A percentile compares a stretch with the other conserved stretches of the same genome.
Conservation (phyloP, 2,888 invertebrate genomes). For the Temnothorax unifasciatus region DNA sequence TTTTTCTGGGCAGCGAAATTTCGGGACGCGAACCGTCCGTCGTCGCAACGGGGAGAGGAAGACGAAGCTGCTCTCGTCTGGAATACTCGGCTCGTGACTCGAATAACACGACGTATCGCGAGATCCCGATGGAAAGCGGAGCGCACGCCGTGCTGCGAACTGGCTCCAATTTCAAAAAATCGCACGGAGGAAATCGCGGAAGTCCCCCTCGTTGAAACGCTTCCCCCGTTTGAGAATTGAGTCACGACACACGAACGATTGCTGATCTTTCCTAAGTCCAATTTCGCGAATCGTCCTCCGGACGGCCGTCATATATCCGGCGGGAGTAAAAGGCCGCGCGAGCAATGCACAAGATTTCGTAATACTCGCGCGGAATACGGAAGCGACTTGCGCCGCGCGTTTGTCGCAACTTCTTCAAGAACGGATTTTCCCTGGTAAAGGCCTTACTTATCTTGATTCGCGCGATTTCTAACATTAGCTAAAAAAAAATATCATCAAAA, state of each 20-base stretch:
- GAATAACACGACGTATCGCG: conserved; percentile 58
- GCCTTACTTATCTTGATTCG: neutral
- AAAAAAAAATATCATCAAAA: neutral
- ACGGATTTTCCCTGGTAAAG: neutral
- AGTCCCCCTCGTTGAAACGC: neutral
- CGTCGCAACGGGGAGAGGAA: conserved; percentile 16
- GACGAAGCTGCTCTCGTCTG: conserved; percentile 24
- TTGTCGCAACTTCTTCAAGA: neutral
- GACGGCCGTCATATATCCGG: neutral
- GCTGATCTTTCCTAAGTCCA: conserved; percentile 55
- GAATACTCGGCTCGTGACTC: conserved; percentile 66
- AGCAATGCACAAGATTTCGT: conserved; percentile 67
- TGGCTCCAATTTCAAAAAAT: conserved; percentile 69
- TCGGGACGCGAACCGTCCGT: conserved; percentile 54
- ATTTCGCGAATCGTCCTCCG: conserved; percentile 49
- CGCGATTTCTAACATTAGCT: neutral
- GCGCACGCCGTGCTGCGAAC: conserved; percentile 17
- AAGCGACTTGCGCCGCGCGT: neutral
- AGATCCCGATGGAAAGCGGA: conserved; percentile 44
- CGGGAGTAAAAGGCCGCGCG: conserved; percentile 34
- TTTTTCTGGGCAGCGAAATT: conserved; percentile 48
- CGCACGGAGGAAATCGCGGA: conserved; percentile 24
- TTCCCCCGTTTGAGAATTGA: conserved; percentile 43
- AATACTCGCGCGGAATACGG: conserved; percentile 59
- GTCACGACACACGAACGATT: conserved; percentile 39